Evolutionary conservation across 2,888 invertebrate genomes (phyloP).

Genomic region (Pandemis cinnamomeana): DNA sequence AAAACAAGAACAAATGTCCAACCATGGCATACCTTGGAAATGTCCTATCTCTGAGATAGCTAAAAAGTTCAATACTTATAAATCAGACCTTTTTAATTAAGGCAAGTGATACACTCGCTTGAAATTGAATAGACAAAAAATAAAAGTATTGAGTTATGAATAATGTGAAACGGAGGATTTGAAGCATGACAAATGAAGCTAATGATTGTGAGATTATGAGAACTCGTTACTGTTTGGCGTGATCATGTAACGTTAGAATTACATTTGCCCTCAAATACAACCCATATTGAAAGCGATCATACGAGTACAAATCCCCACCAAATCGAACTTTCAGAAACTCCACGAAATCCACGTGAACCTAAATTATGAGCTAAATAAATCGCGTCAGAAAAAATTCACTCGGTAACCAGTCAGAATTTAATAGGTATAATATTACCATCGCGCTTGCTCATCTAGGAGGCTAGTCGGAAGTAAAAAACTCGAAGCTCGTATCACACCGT

Average conservation of each 20-base stretch:
- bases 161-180: constrained; percentile 13
- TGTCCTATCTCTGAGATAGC: constrained; percentile 97
- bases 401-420: too few species aligned
- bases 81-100: constrained; percentile 31
- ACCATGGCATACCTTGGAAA: constrained; percentile 92
- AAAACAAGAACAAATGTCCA: constrained; percentile 69
- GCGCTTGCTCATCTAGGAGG: background rate
- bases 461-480: too few species aligned
- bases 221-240: background rate
- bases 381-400: too few species aligned
- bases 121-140: background rate
- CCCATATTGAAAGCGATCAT: too few species aligned
- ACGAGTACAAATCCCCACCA: too few species aligned
- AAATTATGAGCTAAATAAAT: too few species aligned
- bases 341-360: too few species aligned
- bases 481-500: too few species aligned
- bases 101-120: background rate
- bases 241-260: background rate
- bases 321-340: too few species aligned
- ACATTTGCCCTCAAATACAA: background rate
- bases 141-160: background rate
- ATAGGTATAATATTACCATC: background rate
- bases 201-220: constrained; percentile 13
- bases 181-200: constrained; percentile 36
- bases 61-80: constrained; percentile 74